phyloP scores from a whole-genome alignment of 2,888 invertebrate species.

The Acrobasis consociella region DNA sequence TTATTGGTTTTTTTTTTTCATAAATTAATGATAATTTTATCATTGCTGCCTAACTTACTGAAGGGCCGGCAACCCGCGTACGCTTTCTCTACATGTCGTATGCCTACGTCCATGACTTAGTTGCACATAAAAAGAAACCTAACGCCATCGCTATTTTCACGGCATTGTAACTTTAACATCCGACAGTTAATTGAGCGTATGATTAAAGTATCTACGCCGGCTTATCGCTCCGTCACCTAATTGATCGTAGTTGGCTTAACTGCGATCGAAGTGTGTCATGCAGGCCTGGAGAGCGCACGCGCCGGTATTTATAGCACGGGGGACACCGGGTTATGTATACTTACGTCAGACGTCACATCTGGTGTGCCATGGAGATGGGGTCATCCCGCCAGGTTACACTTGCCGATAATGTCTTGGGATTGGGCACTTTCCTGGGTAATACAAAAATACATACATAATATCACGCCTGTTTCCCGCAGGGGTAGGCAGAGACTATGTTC shows the following conservation, averaged over 20 bases:
- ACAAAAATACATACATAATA: too few relatives aligned
- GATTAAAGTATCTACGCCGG: not conserved
- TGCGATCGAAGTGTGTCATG: constrained; percentile 49
- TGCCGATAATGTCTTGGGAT: not conserved
- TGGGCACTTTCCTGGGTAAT: too few relatives aligned
- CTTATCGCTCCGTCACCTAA: constrained; percentile 1
- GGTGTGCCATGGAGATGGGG: constrained; percentile 15
- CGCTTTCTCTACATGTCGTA: too few relatives aligned
- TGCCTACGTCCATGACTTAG: too few relatives aligned
- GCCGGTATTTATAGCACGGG: constrained; percentile 67
- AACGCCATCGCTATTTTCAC: not conserved
- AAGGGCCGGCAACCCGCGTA: too few relatives aligned
- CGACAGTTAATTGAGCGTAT: not conserved
- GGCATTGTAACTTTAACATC: not conserved
- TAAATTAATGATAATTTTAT: too few relatives aligned
- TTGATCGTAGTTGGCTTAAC: constrained; percentile 28
- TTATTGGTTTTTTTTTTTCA: too few relatives aligned
- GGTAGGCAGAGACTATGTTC: too few relatives aligned
- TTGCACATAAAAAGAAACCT: not conserved
- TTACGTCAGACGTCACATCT: constrained; percentile 68
- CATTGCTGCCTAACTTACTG: too few relatives aligned
- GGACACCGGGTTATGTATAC: constrained; percentile 57
- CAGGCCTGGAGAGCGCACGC: constrained; percentile 62
- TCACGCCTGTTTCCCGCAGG: too few relatives aligned
- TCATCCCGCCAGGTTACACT: not conserved